Base-by-base conservation (phyloP, 2,888 invertebrate species). In the Osedax frankpressi region DNA sequence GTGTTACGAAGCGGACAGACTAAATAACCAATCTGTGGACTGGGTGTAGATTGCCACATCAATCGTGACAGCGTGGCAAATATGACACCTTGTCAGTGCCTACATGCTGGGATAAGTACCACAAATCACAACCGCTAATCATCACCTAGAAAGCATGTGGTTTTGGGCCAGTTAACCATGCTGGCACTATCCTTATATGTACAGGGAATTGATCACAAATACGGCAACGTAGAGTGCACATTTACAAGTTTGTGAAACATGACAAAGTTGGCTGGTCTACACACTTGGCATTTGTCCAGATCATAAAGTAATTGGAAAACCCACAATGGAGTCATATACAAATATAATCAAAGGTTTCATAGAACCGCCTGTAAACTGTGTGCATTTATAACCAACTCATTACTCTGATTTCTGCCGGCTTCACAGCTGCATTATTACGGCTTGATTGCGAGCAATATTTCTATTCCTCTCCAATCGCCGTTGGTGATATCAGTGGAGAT, bases 281-380 rank as follows among this genome's bases (percentile, higher is more conserved):
- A 65, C 65, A n/a, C 19, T 65, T 65, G 65, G 65, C 65, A 19
- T 65, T 65, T 19, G 65, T 65, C 65, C 65, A 65, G 19, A 65
- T 19, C n/a, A 24, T 65, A 65, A 65, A 65, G 65, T 65, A 65
- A 65, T 65, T 65, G 65, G 65, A 65, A 65, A 65, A 65, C 65
- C 0, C 24, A 65, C 65, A 65, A 65, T 25, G 65, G 65, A 65
- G 24, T 65, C 65, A 65, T 65, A 65, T 65, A 65, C 65, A 65
- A 65, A 65, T 65, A 65, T 65, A 65, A 65, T 65, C 2, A 65
- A 65, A 65, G 65, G 65, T 65, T 65, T 65, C 65, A 65, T 65
- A 65, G 65, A 65, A 65, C 24, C 24, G 65, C 24, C 65, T 2
- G 25, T 65, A 65, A 65, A n/a, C 24, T 65, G 65, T n/a, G n/a